Conservation (phyloP, 2,888 invertebrate species). For the Athetis lepigone region DNA sequence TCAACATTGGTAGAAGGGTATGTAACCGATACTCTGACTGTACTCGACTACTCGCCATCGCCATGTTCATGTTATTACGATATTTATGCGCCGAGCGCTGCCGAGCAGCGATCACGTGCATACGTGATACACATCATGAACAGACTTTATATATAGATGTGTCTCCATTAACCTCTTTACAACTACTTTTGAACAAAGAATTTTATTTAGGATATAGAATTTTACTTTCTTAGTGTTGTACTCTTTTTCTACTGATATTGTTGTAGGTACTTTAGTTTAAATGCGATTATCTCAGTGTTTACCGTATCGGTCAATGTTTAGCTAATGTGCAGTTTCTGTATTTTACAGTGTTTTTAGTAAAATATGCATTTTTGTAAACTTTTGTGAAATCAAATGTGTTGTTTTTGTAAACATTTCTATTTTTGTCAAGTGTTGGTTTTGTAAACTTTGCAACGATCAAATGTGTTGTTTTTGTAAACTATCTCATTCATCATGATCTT, state of each 20-base stretch:
- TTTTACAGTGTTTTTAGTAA: too few relatives aligned
- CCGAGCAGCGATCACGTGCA: conserved; percentile 59
- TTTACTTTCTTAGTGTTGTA: conserved; percentile 29
- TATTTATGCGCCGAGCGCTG: conserved; percentile 54
- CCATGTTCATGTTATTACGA: conserved; percentile 53
- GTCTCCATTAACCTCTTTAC: conserved; percentile 56
- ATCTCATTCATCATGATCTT: not conserved
- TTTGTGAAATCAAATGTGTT: not conserved
- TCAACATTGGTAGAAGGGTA: conserved; percentile 46
- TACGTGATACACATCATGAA: conserved; percentile 63
- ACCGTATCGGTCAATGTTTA: not conserved
- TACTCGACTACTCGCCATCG: conserved; percentile 17
- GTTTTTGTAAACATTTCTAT: conserved; percentile 11
- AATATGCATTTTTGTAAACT: not conserved
- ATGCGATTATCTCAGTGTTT: too few relatives aligned
- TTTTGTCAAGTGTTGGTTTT: not conserved
- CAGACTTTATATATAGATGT: conserved; percentile 55
- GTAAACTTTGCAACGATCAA: conserved; percentile 9
- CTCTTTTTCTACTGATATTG: too few relatives aligned
- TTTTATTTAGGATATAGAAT: conserved; percentile 30
- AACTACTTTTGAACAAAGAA: conserved; percentile 47
- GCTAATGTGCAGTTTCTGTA: not conserved
- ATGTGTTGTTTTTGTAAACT: conserved; percentile 10
- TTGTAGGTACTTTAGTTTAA: not conserved
- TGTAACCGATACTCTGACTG: conserved; percentile 53